These are phyloP conservation scores for Ditylenchus dipsaci DNA, from an alignment of 1,140 invertebrate species.

Conservation along the genomic window DNA sequence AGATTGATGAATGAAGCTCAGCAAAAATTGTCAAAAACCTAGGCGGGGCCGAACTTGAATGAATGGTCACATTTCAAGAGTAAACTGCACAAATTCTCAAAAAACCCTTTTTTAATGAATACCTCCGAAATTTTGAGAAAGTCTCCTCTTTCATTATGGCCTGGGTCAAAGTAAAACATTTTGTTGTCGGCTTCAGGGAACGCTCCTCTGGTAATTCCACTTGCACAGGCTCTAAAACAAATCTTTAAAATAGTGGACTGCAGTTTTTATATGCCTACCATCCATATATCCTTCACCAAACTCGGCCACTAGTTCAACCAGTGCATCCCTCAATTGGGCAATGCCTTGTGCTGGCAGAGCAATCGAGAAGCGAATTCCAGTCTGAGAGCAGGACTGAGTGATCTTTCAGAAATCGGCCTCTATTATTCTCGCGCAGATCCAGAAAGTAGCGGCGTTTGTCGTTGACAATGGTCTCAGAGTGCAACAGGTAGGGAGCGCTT, in stretches of 20 bases:
- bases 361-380: conserved; percentile 26
- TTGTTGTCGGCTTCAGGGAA: conserved; percentile 28
- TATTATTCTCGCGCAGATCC: conserved; percentile 33
- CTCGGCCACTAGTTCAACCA: conserved; percentile 31
- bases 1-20: no score
- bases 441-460: conserved; percentile 39
- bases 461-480: conserved; percentile 20
- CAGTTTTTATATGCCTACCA: conserved; percentile 8
- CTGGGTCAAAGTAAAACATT: conserved; percentile 41
- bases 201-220: conserved; percentile 29
- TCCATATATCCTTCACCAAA: conserved; percentile 30
- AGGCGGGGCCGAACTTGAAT: no score
- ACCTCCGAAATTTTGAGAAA: conserved; percentile 43
- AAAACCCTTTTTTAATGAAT: conserved; percentile 9
- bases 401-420: conserved; percentile 33
- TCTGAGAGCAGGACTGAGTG: conserved; percentile 31
- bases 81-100: neutral
- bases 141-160: conserved; percentile 38
- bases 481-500: conserved; percentile 11
- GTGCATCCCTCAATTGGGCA: conserved; percentile 22
- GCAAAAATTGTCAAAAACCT: no score
- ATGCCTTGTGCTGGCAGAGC: conserved; percentile 32
- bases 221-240: conserved; percentile 8
- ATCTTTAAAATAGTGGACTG: conserved; percentile 4
- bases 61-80: neutral